Conservation (phyloP, 2,797 vertebrate species). For the Sternotherus odoratus region DNA sequence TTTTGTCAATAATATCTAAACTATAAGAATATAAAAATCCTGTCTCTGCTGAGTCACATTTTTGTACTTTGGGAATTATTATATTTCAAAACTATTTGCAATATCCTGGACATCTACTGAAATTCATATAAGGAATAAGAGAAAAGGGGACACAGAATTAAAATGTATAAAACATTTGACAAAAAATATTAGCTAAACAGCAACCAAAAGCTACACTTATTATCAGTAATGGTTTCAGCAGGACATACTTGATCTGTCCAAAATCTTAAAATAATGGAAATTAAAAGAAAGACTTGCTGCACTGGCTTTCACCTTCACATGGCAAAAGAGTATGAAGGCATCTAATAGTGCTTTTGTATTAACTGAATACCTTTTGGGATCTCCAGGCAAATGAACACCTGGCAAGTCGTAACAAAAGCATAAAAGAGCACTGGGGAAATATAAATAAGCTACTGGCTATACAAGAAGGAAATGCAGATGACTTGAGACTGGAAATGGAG, state of each 20-base stretch:
- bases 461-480: not conserved
- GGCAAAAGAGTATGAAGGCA: not conserved
- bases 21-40: not conserved
- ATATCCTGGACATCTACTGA: not conserved
- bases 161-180: not conserved
- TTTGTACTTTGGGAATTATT: not conserved
- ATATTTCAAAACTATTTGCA: not conserved
- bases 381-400: not conserved
- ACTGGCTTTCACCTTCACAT: not conserved
- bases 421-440: not conserved
- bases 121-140: not conserved
- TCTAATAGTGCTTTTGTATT: not conserved
- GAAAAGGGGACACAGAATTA: not conserved
- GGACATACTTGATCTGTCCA: not conserved
- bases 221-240: not conserved
- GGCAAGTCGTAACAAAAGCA: not conserved
- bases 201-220: not conserved
- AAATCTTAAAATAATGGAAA: not conserved
- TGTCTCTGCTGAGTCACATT: not conserved
- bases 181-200: not conserved
- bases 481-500: not conserved
- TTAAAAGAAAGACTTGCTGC: not conserved
- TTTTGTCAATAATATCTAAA: not conserved
- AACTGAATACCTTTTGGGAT: not conserved
- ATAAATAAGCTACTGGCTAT: not conserved